Evolutionary conservation across 2,888 invertebrate species (phyloP).

Genomic region (Cryptophagus acutangulus): DNA sequence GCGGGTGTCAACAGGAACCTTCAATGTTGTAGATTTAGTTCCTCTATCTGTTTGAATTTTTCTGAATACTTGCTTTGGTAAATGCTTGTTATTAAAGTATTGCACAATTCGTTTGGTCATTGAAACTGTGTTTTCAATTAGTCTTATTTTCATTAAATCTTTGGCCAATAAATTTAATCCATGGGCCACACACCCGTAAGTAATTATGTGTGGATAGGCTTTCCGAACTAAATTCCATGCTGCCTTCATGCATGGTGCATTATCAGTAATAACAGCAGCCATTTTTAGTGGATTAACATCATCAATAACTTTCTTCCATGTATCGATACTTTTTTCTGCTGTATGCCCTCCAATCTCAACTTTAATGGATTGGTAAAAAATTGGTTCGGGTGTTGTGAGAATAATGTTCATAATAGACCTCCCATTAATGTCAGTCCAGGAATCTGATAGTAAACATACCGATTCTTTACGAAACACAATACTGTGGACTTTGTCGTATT

Average conservation of each 20-base stretch:
- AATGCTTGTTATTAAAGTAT: slow-evolving; percentile 9
- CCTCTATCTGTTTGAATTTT: slow-evolving; percentile 5
- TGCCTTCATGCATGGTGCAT: slow-evolving; percentile 12
- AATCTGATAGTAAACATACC: slow-evolving; percentile 3
- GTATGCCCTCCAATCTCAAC: slow-evolving; percentile 9
- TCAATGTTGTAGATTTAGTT: neutral
- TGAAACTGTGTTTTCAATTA: neutral
- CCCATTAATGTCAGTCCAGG: slow-evolving; percentile 11
- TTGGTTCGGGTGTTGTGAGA: slow-evolving; percentile 7
- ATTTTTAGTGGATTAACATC: slow-evolving; percentile 9
- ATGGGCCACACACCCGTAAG: slow-evolving; percentile 14
- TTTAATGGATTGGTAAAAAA: slow-evolving; percentile 8
- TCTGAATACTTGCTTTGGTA: slow-evolving; percentile 6
- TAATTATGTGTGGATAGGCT: slow-evolving; percentile 11
- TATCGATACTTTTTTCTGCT: slow-evolving; percentile 7
- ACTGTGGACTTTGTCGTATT: too few relatives aligned
- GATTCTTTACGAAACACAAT: too few relatives aligned
- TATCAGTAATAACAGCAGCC: slow-evolving; percentile 11
- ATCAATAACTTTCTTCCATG: slow-evolving; percentile 7
- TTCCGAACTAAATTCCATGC: slow-evolving; percentile 10
- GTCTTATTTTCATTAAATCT: slow-evolving; percentile 10
- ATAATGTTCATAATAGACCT: slow-evolving; percentile 10
- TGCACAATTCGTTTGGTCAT: neutral
- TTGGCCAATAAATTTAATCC: slow-evolving; percentile 10
- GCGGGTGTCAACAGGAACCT: slow-evolving; percentile 6